phyloP scores from a whole-genome alignment of 2,113 vertebrate species.

The Taxidea taxus region DNA sequence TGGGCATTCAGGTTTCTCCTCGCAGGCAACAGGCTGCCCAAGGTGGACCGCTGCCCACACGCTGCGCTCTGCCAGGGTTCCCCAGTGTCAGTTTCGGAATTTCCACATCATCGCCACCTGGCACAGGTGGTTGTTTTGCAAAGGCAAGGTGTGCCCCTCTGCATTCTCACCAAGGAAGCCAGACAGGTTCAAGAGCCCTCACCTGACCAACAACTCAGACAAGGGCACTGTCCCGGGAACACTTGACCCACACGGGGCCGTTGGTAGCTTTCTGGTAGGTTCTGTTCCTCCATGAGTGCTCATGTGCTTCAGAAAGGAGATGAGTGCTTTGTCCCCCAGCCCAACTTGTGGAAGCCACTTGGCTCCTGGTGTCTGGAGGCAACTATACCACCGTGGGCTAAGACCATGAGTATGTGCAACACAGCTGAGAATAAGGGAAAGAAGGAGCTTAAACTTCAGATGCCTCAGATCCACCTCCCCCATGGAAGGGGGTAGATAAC shows the following conservation, averaged over 20 bases:
- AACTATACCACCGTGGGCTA: not conserved
- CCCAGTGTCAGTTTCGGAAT: not conserved
- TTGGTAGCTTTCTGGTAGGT: not conserved
- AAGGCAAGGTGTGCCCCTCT: slow-evolving; percentile 37
- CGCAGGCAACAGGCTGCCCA: not conserved
- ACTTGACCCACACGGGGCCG: not conserved
- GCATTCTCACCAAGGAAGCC: slow-evolving; percentile 27
- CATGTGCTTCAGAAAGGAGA: not conserved
- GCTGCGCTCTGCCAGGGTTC: not conserved
- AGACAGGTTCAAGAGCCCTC: slow-evolving; percentile 51
- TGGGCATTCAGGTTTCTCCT: not conserved
- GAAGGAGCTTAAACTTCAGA: not conserved
- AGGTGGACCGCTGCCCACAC: not conserved
- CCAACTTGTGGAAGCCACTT: not conserved
- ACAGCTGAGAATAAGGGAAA: not conserved
- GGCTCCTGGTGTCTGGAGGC: not conserved
- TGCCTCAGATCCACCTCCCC: rapidly evolving
- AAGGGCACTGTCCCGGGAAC: not conserved
- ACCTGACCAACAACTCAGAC: not conserved
- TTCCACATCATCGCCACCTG: not conserved
- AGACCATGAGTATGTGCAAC: not conserved
- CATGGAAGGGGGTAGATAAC: rapidly evolving
- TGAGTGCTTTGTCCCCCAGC: not conserved
- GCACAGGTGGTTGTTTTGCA: not conserved
- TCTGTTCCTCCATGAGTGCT: not conserved